Conservation (phyloP, 2,113 vertebrate species). For the Actenoides hombroni region DNA sequence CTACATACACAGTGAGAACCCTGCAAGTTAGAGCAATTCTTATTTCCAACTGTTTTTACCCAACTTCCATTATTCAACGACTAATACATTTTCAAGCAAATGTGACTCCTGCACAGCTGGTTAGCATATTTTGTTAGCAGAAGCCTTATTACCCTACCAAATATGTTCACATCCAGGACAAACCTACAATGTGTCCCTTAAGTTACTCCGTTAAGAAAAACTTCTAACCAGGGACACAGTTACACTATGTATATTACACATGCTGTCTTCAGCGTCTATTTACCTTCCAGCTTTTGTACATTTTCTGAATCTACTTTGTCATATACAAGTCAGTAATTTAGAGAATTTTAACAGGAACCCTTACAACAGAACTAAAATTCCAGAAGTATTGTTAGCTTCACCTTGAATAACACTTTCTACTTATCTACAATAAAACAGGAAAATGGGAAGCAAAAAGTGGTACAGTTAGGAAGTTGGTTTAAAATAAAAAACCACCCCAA, state of each 20-base stretch:
- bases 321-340: not conserved
- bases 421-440: not conserved
- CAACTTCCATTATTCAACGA: not conserved
- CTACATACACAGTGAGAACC: not conserved
- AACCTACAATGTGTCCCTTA: not conserved
- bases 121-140: not conserved
- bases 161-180: not conserved
- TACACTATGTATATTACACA: not conserved
- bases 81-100: not conserved
- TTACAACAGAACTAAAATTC: not conserved
- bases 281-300: not conserved
- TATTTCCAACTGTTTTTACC: not conserved
- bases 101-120: not conserved
- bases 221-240: not conserved
- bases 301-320: not conserved
- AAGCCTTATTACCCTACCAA: not conserved
- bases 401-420: not conserved
- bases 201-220: not conserved
- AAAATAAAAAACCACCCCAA: not conserved
- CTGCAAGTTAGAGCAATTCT: not conserved
- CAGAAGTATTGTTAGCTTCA: not conserved
- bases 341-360: not conserved
- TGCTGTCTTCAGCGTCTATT: not conserved
- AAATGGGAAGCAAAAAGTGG: not conserved
- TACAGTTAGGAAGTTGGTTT: not conserved